Base-by-base conservation (phyloP, 2,888 invertebrate genomes). In the Thera obeliscata region DNA sequence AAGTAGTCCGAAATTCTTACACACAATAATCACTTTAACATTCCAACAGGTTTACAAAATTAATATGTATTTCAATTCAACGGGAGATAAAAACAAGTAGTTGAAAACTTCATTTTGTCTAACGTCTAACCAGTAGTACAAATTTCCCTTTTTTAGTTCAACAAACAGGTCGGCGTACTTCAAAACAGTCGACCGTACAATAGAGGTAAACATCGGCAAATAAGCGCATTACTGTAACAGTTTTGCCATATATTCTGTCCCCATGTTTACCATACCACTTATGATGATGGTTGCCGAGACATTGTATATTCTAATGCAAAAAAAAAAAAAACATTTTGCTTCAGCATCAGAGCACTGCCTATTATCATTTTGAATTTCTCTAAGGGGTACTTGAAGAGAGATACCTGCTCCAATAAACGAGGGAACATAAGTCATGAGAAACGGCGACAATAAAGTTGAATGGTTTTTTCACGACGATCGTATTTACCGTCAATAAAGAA, bases 221-320 rank as follows among this genome's bases (percentile, higher is more conserved):
- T 69, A 63, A 56, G 66, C 54, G 52, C 61, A 74, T 71, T 70
- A 70, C 61, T 35, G 66, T 73, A 71, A 71, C 67, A 61, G 52
- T 57, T 69, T 65, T 67, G 64, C 35, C 61, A 56, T 63, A 49
- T 22, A 50, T 50, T 62, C 48, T 59, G 49, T 63, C 62, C 48
- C 12, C 33, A 52, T 12, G 56, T 58, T 48, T 56, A 58, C 54
- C 22, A 38, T 38, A 38, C 38, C 2, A 46, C 2, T 9, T 9
- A 46, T 0, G 1, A 46, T 9, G 3, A 46, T 38, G 38, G 38
- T 38, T 38, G 4, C 6, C 6, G 38, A 5, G 6, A 5, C 38
- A 38, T 38, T 38, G 38, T 5, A 38, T 38, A 6, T 38, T 38
- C 6, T 38, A 38, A 38, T 38, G 4, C 38, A 5, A 38, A 38